Base-by-base conservation (phyloP, 37 sponge, comb jelly and placozoan species). In the Chondrosia reniformis region DNA sequence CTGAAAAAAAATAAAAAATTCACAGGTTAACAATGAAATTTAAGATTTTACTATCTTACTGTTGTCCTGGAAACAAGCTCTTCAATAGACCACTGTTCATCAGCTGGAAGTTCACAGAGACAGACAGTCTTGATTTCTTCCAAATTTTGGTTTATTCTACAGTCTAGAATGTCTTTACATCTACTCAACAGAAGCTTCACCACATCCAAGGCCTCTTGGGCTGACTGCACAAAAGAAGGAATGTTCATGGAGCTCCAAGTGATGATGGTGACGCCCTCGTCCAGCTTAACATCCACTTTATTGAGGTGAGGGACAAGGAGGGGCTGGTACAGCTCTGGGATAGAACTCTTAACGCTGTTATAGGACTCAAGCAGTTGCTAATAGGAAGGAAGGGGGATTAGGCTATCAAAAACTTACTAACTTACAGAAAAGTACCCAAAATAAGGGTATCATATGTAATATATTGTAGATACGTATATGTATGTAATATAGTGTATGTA, bases 181-280 rank as follows among this genome's bases (percentile, higher is more conserved):
- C 88, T 36, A 17, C 52, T 63, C 42, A 87, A 44, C 5, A 87
- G 72, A 24, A 75, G 39, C 71, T 83, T 67, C 28, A 82, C 27
- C 49, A 78, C 63, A 5, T 80, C 58, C 38, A 87, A 43, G 41
- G 46, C 79, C 6, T n/a, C 49, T 22, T 63, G 34, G 21, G 73
- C 78, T 44, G 34, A 54, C 58, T 44, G 37, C 3, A 83, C 73
- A 59, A 59, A 87, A 54, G 33, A n/a, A 42, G 78, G 57, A 1
- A 87, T 65, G 74, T 81, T 87, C 79, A 87, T 46, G 27, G 88
- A 87, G 45, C 78, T 78, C 88, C 88, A 87, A 7, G 83, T 84
- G 49, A 87, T 45, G 59, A 46, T 45, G 22, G 79, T 74, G 41
- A 84, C 75, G 38, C 88, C 88, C 24, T 84, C 81, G 24, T 87